These are phyloP conservation scores for Formica aserva DNA, from an alignment of 2,888 invertebrate species.

Conservation along the genomic window DNA sequence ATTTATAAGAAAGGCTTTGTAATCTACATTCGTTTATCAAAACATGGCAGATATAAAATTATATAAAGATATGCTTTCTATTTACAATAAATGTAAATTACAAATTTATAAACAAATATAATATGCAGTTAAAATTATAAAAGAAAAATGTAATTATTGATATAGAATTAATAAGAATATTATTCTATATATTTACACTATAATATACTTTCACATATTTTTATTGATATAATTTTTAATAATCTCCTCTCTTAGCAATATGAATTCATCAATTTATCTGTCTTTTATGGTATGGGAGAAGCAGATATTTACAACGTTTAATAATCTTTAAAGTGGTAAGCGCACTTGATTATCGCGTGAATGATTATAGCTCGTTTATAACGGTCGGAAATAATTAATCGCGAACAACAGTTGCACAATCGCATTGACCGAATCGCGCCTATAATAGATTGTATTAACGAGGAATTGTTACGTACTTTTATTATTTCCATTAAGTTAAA, in stretches of 20 bases:
- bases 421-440: neutral
- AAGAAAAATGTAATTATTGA: constrained; percentile 13
- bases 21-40: neutral
- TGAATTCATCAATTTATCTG: neutral
- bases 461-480: constrained; percentile 48
- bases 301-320: constrained; percentile 17
- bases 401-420: constrained; percentile 31
- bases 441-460: constrained; percentile 42
- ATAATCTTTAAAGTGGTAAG: constrained; percentile 37
- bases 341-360: constrained; percentile 23
- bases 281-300: neutral
- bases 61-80: neutral
- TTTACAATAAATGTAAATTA: constrained; percentile 15
- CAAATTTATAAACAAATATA: constrained; percentile 4
- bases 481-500: constrained; percentile 48
- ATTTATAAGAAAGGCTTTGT: neutral
- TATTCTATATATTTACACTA: no score
- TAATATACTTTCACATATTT: neutral
- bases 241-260: neutral
- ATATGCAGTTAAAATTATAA: constrained; percentile 2
- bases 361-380: constrained; percentile 37
- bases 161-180: no score
- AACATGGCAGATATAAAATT: neutral
- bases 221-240: constrained; percentile 2
- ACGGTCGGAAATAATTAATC: constrained; percentile 44